Percentiles rank a stretch among this genome's conserved stretches.
Evolutionary conservation across 2,797 vertebrate genomes (phyloP).

Genomic region (Adrianichthys oophorus): DNA sequence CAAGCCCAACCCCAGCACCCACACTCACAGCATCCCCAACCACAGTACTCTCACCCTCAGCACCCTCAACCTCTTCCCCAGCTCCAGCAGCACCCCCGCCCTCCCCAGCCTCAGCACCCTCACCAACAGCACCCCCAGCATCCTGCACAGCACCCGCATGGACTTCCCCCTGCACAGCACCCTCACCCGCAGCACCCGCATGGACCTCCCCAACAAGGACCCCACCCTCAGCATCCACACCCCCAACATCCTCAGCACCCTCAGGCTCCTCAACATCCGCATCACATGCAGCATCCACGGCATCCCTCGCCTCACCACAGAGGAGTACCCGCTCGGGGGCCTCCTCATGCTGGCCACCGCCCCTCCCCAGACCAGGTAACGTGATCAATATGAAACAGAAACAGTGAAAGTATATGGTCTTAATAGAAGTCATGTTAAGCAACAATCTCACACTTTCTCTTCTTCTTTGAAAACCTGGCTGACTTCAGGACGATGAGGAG

Average conservation of each 20-base stretch:
- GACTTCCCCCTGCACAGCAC: constrained; percentile 46
- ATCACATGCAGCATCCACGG: constrained; percentile 70
- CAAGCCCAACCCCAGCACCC: constrained; percentile 43
- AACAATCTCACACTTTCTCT: constrained; percentile 49
- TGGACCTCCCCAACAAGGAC: constrained; percentile 65
- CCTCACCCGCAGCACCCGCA: constrained; percentile 63
- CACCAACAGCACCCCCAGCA: constrained; percentile 73
- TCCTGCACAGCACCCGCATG: constrained; percentile 51
- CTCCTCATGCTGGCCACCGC: constrained; percentile 85
- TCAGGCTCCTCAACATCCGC: constrained; percentile 59
- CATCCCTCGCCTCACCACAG: constrained; percentile 79
- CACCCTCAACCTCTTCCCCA: constrained; percentile 63
- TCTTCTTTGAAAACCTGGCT: constrained; percentile 62
- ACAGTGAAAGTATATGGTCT: too few relatives aligned
- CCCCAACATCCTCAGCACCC: constrained; percentile 57
- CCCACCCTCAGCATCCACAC: constrained; percentile 57
- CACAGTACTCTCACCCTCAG: constrained; percentile 58
- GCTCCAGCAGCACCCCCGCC: constrained; percentile 76
- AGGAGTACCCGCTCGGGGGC: constrained; percentile 75
- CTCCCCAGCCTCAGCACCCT: constrained; percentile 82
- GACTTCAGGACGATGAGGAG: constrained; percentile 95
- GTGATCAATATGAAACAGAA: background rate
- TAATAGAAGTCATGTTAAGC: too few relatives aligned
- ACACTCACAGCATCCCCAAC: constrained; percentile 27
- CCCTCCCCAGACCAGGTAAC: constrained; percentile 94